These are phyloP conservation scores for Chamaea fasciata DNA, from an alignment of 2,113 vertebrate genomes.

Conservation along the genomic window DNA sequence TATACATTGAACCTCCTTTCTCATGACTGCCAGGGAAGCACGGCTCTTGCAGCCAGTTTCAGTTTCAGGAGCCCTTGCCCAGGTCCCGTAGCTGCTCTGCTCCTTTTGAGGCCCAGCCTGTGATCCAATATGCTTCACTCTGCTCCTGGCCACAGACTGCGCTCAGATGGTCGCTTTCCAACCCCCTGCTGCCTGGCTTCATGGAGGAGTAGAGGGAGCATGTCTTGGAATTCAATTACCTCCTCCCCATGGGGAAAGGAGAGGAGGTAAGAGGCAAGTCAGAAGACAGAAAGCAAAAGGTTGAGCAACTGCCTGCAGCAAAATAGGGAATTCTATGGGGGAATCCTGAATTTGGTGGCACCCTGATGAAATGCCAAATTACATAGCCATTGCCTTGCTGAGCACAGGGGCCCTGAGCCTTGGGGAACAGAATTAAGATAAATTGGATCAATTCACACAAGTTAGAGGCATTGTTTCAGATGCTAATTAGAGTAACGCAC, in stretches of 20 bases:
- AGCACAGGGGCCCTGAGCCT: not conserved
- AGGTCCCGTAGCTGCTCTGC: not conserved
- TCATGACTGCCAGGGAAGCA: not conserved
- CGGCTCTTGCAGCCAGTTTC: not conserved
- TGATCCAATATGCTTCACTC: not conserved
- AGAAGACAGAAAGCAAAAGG: constrained; percentile 46
- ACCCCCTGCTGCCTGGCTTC: not conserved
- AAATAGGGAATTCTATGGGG: constrained; percentile 33
- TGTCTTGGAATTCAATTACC: constrained; percentile 17
- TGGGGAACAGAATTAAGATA: not conserved
- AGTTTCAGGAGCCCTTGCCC: not conserved
- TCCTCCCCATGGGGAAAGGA: not conserved
- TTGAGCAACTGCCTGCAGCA: constrained; percentile 3
- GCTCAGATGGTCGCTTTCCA: not conserved
- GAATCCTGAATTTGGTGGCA: constrained; percentile 49
- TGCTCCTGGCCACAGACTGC: not conserved
- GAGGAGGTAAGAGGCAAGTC: constrained; percentile 10
- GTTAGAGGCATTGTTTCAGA: not conserved
- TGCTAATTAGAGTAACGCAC: not conserved
- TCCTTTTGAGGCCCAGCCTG: not conserved
- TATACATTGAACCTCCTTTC: not conserved
- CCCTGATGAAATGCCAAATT: constrained; percentile 10
- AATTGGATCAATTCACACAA: not conserved
- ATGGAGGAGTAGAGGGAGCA: not conserved
- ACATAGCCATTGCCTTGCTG: not conserved